Evolutionary conservation across 2,797 vertebrate species (phyloP).

Genomic region (Pristis pectinata): DNA sequence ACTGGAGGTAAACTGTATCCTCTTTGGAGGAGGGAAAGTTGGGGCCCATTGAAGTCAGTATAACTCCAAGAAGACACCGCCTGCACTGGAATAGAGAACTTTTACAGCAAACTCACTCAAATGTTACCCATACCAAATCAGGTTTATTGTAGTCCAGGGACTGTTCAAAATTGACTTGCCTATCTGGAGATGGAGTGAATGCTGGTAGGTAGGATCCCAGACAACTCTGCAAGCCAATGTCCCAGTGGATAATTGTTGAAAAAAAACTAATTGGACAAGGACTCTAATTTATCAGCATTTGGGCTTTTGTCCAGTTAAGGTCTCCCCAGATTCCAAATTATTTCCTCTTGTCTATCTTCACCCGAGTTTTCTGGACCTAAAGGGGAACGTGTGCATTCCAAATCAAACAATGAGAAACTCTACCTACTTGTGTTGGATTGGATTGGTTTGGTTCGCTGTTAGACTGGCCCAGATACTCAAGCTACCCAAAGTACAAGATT

Average conservation of each 20-base stretch:
- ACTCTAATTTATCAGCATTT: background rate
- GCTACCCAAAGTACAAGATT: background rate
- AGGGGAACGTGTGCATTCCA: background rate
- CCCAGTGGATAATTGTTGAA: background rate
- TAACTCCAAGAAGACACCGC: background rate
- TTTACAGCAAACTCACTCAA: background rate
- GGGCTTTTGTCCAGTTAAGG: background rate
- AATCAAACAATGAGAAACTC: background rate
- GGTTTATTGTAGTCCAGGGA: background rate
- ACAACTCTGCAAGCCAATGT: background rate
- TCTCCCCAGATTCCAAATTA: background rate
- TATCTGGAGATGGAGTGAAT: background rate
- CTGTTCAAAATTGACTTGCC: background rate
- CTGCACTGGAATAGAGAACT: constrained; percentile 7
- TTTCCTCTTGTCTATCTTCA: background rate
- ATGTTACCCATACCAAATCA: background rate
- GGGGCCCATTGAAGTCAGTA: background rate
- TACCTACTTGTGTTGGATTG: background rate
- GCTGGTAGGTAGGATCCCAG: background rate
- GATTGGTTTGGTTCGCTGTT: background rate
- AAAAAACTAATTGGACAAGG: background rate
- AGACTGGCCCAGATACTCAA: background rate
- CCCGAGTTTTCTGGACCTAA: background rate
- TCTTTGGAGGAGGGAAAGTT: background rate
- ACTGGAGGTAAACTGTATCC: background rate